Percentiles rank a stretch among this genome's conserved stretches.
Evolutionary conservation across 2,888 invertebrate genomes (phyloP).

Genomic region (Cephus rjabovi): DNA sequence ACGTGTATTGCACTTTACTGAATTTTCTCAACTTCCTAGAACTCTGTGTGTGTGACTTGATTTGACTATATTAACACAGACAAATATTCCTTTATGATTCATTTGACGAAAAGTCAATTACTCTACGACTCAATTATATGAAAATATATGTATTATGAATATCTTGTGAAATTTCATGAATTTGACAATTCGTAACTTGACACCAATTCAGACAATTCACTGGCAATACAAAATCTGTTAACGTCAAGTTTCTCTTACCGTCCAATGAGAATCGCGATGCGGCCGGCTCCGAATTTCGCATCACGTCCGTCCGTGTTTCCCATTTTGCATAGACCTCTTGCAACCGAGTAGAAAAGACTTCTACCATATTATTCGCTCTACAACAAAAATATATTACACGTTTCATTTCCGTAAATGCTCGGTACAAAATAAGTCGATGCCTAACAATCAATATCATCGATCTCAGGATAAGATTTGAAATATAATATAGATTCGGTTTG

Average conservation of each 20-base stretch:
- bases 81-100: not conserved
- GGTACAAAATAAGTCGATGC: not conserved
- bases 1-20: not conserved
- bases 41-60: not conserved
- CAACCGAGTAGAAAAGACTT: conserved; percentile 69
- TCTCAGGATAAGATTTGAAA: not conserved
- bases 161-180: not conserved
- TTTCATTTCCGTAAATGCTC: not conserved
- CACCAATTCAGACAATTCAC: not conserved
- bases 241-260: conserved; percentile 41
- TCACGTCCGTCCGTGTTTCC: conserved; percentile 61
- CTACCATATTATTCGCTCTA: conserved; percentile 72
- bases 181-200: not conserved
- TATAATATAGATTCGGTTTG: not conserved
- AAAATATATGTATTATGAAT: not conserved
- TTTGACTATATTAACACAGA: not conserved
- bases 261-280: conserved; percentile 53
- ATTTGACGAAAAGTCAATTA: not conserved
- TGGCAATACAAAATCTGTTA: not conserved
- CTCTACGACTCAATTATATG: not conserved
- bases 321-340: conserved; percentile 70
- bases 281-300: conserved; percentile 57
- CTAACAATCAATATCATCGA: not conserved
- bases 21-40: not conserved
- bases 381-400: conserved; percentile 31